Evolutionary conservation across 2,113 vertebrate genomes (phyloP).

Genomic region (Xiphophorus couchianus): DNA sequence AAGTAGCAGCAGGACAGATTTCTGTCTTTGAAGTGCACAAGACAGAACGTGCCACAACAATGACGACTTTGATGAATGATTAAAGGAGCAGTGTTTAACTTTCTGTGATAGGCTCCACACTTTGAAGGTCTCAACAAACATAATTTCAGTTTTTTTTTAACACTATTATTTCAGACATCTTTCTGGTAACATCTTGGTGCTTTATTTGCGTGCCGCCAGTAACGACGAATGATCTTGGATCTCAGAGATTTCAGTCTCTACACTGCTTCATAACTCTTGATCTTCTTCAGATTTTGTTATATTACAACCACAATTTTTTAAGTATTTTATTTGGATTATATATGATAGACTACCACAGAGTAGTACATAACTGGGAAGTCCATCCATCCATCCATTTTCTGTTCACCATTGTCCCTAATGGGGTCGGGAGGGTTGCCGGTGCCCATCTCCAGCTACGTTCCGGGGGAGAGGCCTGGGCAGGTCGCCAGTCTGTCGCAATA

Average conservation of each 20-base stretch:
- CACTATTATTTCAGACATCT: slow-evolving; percentile 36
- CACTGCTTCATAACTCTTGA: background rate
- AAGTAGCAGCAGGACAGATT: slow-evolving; percentile 42
- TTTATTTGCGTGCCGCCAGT: slow-evolving; percentile 10
- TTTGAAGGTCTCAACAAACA: slow-evolving; percentile 36
- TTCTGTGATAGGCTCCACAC: slow-evolving; percentile 37
- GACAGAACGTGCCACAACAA: slow-evolving; percentile 30
- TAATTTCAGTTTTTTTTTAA: slow-evolving; percentile 36
- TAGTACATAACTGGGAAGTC: too few relatives aligned
- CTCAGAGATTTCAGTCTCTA: background rate
- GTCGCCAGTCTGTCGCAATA: too few relatives aligned
- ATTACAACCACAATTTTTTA: too few relatives aligned
- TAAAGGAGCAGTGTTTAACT: slow-evolving; percentile 43
- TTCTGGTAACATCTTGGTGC: slow-evolving; percentile 33
- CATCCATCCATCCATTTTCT: too few relatives aligned
- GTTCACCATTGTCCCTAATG: too few relatives aligned
- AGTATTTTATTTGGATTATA: too few relatives aligned
- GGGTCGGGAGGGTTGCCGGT: too few relatives aligned
- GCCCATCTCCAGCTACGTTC: too few relatives aligned
- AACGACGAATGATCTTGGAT: background rate
- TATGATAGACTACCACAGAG: too few relatives aligned
- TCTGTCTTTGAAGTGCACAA: slow-evolving; percentile 58
- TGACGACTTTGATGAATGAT: slow-evolving; percentile 57
- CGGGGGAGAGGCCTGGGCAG: too few relatives aligned
- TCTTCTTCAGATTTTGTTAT: background rate